phyloP scores from a whole-genome alignment of 2,888 invertebrate genomes.

The Mallateleia sp. region DNA sequence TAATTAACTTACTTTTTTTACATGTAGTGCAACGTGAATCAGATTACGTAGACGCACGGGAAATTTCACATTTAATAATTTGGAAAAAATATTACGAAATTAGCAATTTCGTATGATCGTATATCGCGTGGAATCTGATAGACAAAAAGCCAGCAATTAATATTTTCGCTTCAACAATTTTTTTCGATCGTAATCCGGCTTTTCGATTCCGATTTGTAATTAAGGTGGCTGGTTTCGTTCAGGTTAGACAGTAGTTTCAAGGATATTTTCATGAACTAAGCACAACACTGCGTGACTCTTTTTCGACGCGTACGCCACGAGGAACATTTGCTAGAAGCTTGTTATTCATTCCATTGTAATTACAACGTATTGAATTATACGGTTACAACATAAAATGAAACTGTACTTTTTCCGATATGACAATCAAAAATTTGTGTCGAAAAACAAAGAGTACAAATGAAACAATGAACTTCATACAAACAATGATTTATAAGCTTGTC shows the following conservation, averaged over 20 bases:
- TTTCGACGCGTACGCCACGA: slow-evolving; percentile 4
- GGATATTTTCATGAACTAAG: too few species aligned
- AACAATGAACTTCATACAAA: slow-evolving; percentile 61
- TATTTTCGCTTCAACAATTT: too few species aligned
- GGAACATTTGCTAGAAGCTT: slow-evolving; percentile 36
- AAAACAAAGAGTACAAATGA: slow-evolving; percentile 55
- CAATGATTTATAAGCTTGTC: slow-evolving; percentile 49
- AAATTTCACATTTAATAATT: too few species aligned
- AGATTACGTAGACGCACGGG: too few species aligned
- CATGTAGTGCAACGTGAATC: too few species aligned
- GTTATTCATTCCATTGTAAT: slow-evolving; percentile 65
- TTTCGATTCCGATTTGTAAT: neutral
- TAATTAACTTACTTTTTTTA: too few species aligned
- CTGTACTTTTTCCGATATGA: slow-evolving; percentile 61
- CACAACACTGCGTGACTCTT: too few species aligned
- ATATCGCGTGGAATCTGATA: too few species aligned
- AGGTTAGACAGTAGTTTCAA: slow-evolving; percentile 5
- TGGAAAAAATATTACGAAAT: too few species aligned
- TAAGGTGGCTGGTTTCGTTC: too few species aligned
- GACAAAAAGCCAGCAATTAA: too few species aligned
- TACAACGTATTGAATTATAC: slow-evolving; percentile 64
- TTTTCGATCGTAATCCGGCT: neutral
- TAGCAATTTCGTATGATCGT: too few species aligned
- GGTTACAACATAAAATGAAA: slow-evolving; percentile 40
- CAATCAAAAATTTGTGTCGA: slow-evolving; percentile 62